Percentiles rank a stretch among this genome's conserved stretches.
Evolutionary conservation across 2,888 invertebrate genomes (phyloP).

Genomic region (Rhingia rostrata): DNA sequence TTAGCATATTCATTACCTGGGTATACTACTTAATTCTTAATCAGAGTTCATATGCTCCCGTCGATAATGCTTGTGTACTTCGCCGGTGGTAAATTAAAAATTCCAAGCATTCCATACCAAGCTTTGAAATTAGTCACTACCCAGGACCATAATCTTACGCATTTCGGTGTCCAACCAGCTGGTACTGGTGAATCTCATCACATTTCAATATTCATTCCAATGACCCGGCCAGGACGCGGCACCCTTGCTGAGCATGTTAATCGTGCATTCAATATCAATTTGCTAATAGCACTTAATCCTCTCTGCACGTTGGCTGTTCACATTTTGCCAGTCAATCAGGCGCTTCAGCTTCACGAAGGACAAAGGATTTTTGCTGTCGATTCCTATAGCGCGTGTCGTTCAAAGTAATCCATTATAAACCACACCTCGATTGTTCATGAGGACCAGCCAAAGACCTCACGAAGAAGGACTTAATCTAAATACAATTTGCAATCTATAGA

Average conservation of each 20-base stretch:
- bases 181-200: conserved; percentile 24
- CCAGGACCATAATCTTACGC: neutral
- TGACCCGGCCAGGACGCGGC: conserved; percentile 24
- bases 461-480: conserved; percentile 64
- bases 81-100: too few species aligned
- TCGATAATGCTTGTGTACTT: too few species aligned
- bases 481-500: conserved; percentile 68
- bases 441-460: conserved; percentile 54
- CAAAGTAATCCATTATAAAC: conserved; percentile 60
- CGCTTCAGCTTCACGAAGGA: conserved; percentile 18
- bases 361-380: conserved; percentile 39
- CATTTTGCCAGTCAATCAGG: conserved; percentile 61
- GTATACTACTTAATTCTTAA: too few species aligned
- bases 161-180: neutral
- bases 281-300: conserved; percentile 67
- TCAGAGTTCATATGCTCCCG: too few species aligned
- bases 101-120: too few species aligned
- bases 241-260: conserved; percentile 59
- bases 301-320: conserved; percentile 36
- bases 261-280: conserved; percentile 70
- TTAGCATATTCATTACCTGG: too few species aligned
- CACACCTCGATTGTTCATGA: conserved; percentile 45
- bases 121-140: neutral
- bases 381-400: neutral
- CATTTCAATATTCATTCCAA: conserved; percentile 34